Evolutionary conservation across 37 sponge, comb jelly and placozoan genomes (phyloP), one percentile per base, ranked within the genome.

Genomic region (Theonella swinhoei): DNA sequence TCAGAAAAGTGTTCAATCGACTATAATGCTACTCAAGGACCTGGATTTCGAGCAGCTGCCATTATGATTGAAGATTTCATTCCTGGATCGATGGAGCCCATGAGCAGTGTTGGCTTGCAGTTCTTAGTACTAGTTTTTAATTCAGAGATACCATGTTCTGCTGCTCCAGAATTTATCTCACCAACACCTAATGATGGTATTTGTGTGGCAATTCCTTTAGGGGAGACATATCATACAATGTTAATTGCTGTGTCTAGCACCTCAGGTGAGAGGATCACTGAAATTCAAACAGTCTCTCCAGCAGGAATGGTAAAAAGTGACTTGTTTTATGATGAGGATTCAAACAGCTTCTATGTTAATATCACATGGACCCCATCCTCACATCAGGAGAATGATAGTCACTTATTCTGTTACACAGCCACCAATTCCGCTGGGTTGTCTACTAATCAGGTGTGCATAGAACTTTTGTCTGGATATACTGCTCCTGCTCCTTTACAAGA

Each of bases 61-160:
- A 4, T 86, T 0, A 60, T 72, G 77, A 84, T 84, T 31, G 85
- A 84, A 33, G 85, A 84, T 28, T 84, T 76, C 26, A 0, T 42
- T 39, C 79, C 79, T 33, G 43, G 25, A 9, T 62, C 72, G 0
- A 26, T 63, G 32, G 4, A 3, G 20, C 79, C 86, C 30, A 64
- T 86, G 2, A 86, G 86, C 25, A 79, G 79, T 78, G 86, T 86
- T 14, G 77, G 73, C 36, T 60, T 78, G 1, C 86, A 86, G 39
- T 86, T 86, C 38, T 34, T 86, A 24, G 79, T 86, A 22, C 41
- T 39, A 23, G 79, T 86, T 17, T 5, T 78, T 70, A 1, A 22
- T 0, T 86, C 86, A 7, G 33, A 29, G 39, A 43, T 64, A 11
- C 38, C 79, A 40, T 86, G 86, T 34, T 78, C 86, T 29, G 23